A percentile compares a stretch with the other conserved stretches of the same genome.
Evolutionary conservation across 2,797 vertebrate genomes (phyloP).

Genomic region (Gouania willdenowi): DNA sequence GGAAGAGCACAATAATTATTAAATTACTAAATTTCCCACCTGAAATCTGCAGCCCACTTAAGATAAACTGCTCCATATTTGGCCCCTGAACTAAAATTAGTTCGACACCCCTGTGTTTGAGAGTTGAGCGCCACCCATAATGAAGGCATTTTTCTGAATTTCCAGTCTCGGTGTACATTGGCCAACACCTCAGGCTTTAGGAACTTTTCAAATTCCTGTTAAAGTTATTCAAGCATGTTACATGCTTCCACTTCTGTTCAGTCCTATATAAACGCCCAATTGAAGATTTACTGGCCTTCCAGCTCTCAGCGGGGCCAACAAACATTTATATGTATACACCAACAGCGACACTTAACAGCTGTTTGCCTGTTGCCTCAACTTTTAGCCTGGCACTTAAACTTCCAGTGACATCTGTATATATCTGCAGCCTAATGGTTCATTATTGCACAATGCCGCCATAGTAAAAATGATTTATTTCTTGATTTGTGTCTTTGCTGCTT

Average conservation of each 20-base stretch:
- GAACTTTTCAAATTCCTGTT: constrained; percentile 47
- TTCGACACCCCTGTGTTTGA: too few species aligned
- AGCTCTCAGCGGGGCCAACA: constrained; percentile 28
- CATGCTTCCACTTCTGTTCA: constrained; percentile 49
- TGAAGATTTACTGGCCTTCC: constrained; percentile 55
- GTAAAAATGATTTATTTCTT: too few species aligned
- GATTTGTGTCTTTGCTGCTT: constrained; percentile 5
- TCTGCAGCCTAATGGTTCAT: constrained; percentile 16
- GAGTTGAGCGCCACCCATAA: too few species aligned
- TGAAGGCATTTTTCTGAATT: too few species aligned
- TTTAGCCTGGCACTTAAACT: constrained; percentile 14
- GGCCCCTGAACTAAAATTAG: too few species aligned
- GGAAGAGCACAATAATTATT: too few species aligned
- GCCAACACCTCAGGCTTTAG: too few species aligned
- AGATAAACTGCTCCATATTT: too few species aligned
- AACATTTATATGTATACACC: neutral
- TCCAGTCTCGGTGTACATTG: too few species aligned
- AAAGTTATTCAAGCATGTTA: constrained; percentile 57
- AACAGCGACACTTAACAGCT: neutral
- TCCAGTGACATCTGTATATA: constrained; percentile 23
- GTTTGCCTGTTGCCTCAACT: constrained; percentile 4
- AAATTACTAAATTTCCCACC: too few species aligned
- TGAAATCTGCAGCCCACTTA: too few species aligned
- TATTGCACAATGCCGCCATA: too few species aligned
- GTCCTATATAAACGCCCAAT: constrained; percentile 45